A percentile compares a stretch with the other conserved stretches of the same genome.
Conservation (phyloP, 2,888 invertebrate species). For the Polydrusus cervinus region DNA sequence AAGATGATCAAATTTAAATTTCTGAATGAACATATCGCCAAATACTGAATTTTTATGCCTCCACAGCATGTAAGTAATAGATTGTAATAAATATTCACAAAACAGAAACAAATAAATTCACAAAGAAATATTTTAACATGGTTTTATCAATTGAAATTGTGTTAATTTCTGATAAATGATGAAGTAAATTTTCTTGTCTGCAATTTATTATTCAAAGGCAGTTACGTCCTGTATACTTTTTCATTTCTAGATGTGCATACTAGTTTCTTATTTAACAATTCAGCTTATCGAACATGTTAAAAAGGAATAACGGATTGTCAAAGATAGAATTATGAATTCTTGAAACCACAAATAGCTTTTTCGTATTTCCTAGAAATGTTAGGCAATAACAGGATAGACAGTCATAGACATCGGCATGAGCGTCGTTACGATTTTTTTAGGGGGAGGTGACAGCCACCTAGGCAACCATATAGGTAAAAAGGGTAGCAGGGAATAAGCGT, state of each 20-base stretch:
- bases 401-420: background rate
- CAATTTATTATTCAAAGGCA: slow-evolving; percentile 58
- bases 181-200: slow-evolving; percentile 53
- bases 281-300: slow-evolving; percentile 12
- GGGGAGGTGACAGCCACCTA: no score
- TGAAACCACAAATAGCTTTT: slow-evolving; percentile 11
- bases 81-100: no score
- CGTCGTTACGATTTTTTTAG: no score
- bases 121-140: background rate
- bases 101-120: no score
- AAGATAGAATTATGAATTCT: slow-evolving; percentile 12
- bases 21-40: no score
- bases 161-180: background rate
- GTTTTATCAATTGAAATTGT: background rate
- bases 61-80: no score
- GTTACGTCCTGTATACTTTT: slow-evolving; percentile 57
- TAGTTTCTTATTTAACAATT: slow-evolving; percentile 28
- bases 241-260: slow-evolving; percentile 28
- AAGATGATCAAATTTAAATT: no score
- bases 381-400: background rate
- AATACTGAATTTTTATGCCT: no score
- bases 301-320: slow-evolving; percentile 13
- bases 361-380: background rate
- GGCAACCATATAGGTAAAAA: no score
- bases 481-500: no score